These are phyloP conservation scores for Germaria angustata DNA, from an alignment of 2,888 invertebrate species.

Conservation along the genomic window DNA sequence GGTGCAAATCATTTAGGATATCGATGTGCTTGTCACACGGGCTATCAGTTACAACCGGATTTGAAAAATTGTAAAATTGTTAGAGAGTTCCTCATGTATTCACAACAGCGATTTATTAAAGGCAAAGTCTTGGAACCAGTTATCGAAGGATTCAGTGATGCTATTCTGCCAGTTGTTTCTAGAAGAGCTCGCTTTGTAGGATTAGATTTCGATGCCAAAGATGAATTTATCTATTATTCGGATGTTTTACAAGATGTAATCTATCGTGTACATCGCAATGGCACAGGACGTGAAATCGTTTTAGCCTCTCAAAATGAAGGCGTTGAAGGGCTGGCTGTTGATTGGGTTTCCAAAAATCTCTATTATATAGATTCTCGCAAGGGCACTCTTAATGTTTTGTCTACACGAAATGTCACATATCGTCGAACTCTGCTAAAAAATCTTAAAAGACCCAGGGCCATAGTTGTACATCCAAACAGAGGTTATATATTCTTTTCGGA, in stretches of 20 bases:
- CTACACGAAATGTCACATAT: conserved; percentile 91
- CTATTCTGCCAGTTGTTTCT: conserved; percentile 96
- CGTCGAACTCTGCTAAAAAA: conserved; percentile 91
- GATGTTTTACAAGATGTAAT: conserved; percentile 98
- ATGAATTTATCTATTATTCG: conserved; percentile 97
- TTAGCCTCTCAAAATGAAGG: conserved; percentile 98
- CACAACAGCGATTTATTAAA: conserved; percentile 96
- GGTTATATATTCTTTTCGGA: conserved; percentile 97
- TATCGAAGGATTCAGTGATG: conserved; percentile 95
- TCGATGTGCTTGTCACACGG: conserved; percentile 95
- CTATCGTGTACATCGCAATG: conserved; percentile 89
- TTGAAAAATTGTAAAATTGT: conserved; percentile 90
- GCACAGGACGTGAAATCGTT: conserved; percentile 91
- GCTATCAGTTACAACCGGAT: conserved; percentile 88
- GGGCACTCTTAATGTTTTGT: conserved; percentile 95
- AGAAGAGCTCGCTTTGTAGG: conserved; percentile 95
- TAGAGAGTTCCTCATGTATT: conserved; percentile 95
- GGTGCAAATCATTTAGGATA: conserved; percentile 88
- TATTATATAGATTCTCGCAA: conserved; percentile 97
- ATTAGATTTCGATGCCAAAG: conserved; percentile 94
- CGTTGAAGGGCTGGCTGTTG: conserved; percentile 96
- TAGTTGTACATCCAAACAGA: conserved; percentile 97
- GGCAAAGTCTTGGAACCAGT: conserved; percentile 94
- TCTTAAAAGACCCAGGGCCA: conserved; percentile 95
- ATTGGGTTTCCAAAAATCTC: conserved; percentile 97